Conservation (phyloP, 37 sponge, comb jelly and placozoan species). For the Eunapius fragilis region DNA sequence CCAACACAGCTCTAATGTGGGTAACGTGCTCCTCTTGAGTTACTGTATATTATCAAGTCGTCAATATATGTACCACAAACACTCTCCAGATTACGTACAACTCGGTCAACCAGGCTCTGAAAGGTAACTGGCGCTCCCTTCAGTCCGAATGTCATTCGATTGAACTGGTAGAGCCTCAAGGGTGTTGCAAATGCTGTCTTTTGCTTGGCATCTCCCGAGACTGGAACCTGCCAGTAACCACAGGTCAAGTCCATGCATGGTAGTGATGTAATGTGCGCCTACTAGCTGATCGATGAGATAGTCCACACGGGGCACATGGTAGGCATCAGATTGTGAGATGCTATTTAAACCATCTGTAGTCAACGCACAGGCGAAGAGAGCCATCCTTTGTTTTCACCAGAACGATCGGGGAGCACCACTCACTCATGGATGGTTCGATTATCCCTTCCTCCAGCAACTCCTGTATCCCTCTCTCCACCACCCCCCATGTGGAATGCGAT, state of each 20-base stretch:
- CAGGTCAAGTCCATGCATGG: constrained; percentile 49
- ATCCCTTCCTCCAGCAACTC: constrained; percentile 45
- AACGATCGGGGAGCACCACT: constrained; percentile 55
- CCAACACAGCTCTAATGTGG: too few species aligned
- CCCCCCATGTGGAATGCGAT: constrained; percentile 36
- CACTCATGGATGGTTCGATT: constrained; percentile 34
- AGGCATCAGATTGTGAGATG: constrained; percentile 42
- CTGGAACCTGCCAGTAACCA: constrained; percentile 77
- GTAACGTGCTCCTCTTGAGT: too few species aligned
- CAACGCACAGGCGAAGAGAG: constrained; percentile 41
- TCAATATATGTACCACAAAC: too few species aligned
- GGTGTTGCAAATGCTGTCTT: constrained; percentile 72
- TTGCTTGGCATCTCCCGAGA: constrained; percentile 7
- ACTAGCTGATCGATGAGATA: constrained; percentile 57
- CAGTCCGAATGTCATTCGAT: too few species aligned
- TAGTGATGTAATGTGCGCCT: constrained; percentile 34
- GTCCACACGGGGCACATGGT: constrained; percentile 66
- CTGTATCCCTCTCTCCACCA: constrained; percentile 21
- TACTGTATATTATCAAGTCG: too few species aligned
- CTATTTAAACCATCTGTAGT: constrained; percentile 68
- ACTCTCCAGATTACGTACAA: too few species aligned
- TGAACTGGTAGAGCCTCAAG: constrained; percentile 59
- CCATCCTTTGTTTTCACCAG: constrained; percentile 57
- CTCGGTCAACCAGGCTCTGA: too few species aligned
- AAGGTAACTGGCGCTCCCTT: too few species aligned